These are phyloP conservation scores for Formica aserva DNA, from an alignment of 2,888 invertebrate species.

Conservation along the genomic window DNA sequence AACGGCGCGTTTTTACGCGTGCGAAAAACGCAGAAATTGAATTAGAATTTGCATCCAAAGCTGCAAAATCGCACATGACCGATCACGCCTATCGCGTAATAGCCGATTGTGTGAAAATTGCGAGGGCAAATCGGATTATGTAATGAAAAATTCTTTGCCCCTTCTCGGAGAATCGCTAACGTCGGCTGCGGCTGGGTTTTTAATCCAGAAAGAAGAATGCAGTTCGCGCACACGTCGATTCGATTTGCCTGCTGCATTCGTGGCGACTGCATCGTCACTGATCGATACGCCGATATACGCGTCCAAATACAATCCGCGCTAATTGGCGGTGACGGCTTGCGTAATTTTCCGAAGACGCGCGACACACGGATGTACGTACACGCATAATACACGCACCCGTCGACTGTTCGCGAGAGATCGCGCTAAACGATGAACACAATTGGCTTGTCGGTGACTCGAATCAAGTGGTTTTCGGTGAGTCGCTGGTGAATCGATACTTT, in stretches of 20 bases:
- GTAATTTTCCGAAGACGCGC: constrained; percentile 22
- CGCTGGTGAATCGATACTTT: constrained; percentile 20
- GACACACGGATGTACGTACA: background rate
- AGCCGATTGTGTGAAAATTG: background rate
- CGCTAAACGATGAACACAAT: constrained; percentile 14
- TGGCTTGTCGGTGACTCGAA: background rate
- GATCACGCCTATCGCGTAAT: background rate
- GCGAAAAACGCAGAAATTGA: background rate
- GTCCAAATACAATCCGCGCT: constrained; percentile 37
- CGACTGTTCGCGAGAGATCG: too few relatives aligned
- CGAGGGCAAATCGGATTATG: background rate
- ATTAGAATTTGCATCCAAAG: background rate
- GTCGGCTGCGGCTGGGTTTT: background rate
- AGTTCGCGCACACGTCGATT: constrained; percentile 1
- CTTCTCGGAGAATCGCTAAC: background rate
- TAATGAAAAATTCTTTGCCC: background rate
- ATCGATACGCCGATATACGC: constrained; percentile 17
- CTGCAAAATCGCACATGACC: background rate
- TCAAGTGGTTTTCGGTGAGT: background rate
- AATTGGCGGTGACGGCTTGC: constrained; percentile 40
- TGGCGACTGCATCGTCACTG: background rate
- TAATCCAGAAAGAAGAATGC: constrained; percentile 12
- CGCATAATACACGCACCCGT: background rate
- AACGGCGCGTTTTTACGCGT: constrained; percentile 3
- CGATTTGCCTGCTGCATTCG: background rate